Evolutionary conservation across 2,113 vertebrate species (phyloP).

Genomic region (Centropristis striata): DNA sequence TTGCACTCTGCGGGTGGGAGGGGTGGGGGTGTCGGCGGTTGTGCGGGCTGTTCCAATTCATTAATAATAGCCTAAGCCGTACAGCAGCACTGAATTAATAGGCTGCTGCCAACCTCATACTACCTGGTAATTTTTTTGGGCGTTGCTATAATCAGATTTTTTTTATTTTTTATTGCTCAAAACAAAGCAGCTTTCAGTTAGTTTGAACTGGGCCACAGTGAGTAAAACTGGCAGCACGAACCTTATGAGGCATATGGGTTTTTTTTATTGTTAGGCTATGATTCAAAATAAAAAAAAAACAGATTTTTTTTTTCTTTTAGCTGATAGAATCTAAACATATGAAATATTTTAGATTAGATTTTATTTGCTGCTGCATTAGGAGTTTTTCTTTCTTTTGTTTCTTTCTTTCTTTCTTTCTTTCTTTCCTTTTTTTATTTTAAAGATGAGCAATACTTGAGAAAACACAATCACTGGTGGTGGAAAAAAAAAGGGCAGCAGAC

Average conservation of each 20-base stretch:
- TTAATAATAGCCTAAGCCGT: slow-evolving; percentile 80
- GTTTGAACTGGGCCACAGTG: slow-evolving; percentile 50
- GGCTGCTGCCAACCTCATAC: slow-evolving; percentile 35
- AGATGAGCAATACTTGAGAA: slow-evolving; percentile 54
- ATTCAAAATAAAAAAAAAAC: too few relatives aligned
- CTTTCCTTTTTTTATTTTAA: background rate
- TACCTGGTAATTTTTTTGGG: slow-evolving; percentile 41
- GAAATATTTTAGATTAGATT: too few relatives aligned
- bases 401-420: too few relatives aligned
- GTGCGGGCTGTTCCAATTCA: slow-evolving; percentile 77
- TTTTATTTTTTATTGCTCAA: background rate
- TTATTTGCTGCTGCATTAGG: slow-evolving; percentile 14
- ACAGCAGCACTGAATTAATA: slow-evolving; percentile 77
- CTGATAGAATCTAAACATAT: background rate
- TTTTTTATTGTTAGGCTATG: too few relatives aligned
- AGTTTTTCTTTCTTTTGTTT: background rate
- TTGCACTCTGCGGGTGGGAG: slow-evolving; percentile 75
- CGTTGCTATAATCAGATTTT: slow-evolving; percentile 18
- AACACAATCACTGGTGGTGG: slow-evolving; percentile 61
- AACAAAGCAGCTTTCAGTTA: slow-evolving; percentile 30
- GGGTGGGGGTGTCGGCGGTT: slow-evolving; percentile 41
- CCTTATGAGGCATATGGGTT: too few relatives aligned
- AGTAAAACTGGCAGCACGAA: slow-evolving; percentile 38
- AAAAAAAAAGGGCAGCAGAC: slow-evolving; percentile 78
- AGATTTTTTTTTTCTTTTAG: too few relatives aligned